These are phyloP conservation scores for Monopis laevigella DNA, from an alignment of 2,888 invertebrate species.

Conservation along the genomic window DNA sequence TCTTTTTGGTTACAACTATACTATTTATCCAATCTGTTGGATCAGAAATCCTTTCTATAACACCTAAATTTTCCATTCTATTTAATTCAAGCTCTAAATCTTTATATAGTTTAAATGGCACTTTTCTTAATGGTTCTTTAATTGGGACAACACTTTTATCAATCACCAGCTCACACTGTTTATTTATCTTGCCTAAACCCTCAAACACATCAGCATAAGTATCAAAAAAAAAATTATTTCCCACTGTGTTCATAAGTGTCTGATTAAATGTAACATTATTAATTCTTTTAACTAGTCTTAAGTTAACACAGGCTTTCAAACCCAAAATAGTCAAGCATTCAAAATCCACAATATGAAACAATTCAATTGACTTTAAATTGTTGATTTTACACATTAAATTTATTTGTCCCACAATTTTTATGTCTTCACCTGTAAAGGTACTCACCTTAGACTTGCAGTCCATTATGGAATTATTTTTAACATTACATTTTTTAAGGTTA, in stretches of 20 bases:
- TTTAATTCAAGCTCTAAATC: conserved; percentile 16
- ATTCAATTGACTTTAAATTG: background rate
- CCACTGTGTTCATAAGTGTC: background rate
- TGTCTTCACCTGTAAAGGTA: background rate
- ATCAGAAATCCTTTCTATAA: conserved; percentile 16
- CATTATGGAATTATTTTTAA: background rate
- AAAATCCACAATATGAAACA: background rate
- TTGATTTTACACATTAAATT: background rate
- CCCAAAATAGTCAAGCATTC: background rate
- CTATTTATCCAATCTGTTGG: conserved; percentile 21
- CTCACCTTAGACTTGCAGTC: background rate
- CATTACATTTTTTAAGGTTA: background rate
- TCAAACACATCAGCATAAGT: background rate
- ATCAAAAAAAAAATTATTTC: background rate
- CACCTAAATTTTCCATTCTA: conserved; percentile 10
- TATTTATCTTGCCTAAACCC: background rate
- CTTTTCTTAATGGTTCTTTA: background rate
- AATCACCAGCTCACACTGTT: background rate
- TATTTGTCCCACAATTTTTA: background rate
- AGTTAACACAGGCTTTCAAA: background rate
- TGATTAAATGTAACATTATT: background rate
- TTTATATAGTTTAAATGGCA: conserved; percentile 11
- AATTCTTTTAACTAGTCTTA: background rate
- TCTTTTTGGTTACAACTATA: conserved; percentile 18
- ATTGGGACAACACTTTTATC: conserved; percentile 3